Evolutionary conservation across 2,888 invertebrate genomes (phyloP).

Genomic region (Rhagophthalmus giganteus): DNA sequence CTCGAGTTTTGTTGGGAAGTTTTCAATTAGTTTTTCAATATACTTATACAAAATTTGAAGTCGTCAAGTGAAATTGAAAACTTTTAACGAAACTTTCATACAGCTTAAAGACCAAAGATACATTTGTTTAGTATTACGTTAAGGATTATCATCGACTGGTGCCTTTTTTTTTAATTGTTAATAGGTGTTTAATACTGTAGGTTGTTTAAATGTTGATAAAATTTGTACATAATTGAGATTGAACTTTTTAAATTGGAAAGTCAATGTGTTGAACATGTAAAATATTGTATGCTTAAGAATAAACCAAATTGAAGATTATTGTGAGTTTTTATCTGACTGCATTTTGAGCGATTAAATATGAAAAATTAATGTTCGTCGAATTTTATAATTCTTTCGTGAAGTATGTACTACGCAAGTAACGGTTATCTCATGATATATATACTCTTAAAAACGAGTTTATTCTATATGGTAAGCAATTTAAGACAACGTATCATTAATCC

Average conservation of each 20-base stretch:
- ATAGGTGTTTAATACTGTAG: conserved; percentile 12
- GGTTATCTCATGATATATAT: too few species aligned
- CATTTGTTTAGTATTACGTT: conserved; percentile 31
- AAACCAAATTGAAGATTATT: conserved; percentile 9
- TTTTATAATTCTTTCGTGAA: too few species aligned
- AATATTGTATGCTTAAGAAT: conserved; percentile 18
- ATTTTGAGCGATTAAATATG: too few species aligned
- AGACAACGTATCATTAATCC: too few species aligned
- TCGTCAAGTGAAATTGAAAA: conserved; percentile 30
- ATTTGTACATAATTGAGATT: conserved; percentile 4
- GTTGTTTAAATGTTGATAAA: conserved; percentile 9
- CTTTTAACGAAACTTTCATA: conserved; percentile 54
- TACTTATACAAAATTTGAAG: too few species aligned
- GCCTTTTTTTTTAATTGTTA: conserved; percentile 27
- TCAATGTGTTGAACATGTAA: conserved; percentile 18
- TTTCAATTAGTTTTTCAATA: too few species aligned
- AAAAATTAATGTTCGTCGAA: too few species aligned
- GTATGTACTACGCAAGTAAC: too few species aligned
- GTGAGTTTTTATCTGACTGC: too few species aligned
- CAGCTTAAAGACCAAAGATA: conserved; percentile 56
- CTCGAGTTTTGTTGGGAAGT: conserved; percentile 48
- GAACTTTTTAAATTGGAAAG: background rate
- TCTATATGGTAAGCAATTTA: too few species aligned
- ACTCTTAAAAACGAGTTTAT: too few species aligned
- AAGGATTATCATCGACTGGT: conserved; percentile 28